Conservation (phyloP, 64 coral and sea anemone species). For the Montipora sp. region DNA sequence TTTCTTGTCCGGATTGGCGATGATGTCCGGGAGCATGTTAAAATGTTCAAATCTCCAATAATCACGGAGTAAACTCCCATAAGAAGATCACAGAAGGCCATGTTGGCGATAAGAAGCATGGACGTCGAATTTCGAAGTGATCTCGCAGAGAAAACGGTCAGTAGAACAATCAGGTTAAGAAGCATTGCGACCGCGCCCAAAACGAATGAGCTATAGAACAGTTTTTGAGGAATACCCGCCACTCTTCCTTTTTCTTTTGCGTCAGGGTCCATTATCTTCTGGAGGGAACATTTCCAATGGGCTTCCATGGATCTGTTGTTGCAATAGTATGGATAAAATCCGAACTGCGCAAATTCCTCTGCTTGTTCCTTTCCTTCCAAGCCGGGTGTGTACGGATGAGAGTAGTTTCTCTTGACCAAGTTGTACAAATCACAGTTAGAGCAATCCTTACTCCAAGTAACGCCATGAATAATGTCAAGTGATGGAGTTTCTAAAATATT, state of each 20-base stretch:
- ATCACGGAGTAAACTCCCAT: constrained; percentile 51
- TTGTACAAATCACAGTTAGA: constrained; percentile 35
- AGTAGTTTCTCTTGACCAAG: not conserved
- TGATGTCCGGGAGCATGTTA: not conserved
- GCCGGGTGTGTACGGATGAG: not conserved
- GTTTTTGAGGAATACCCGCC: constrained; percentile 12
- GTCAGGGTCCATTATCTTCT: too few species aligned
- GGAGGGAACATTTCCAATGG: not conserved
- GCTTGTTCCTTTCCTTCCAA: not conserved
- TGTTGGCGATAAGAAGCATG: constrained; percentile 58
- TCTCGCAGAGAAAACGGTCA: constrained; percentile 22
- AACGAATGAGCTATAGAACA: constrained; percentile 48
- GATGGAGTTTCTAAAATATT: constrained; percentile 36
- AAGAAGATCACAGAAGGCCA: constrained; percentile 5
- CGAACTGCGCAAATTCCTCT: not conserved
- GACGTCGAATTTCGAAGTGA: constrained; percentile 51
- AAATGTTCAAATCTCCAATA: constrained; percentile 60
- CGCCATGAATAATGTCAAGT: not conserved
- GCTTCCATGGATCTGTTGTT: not conserved
- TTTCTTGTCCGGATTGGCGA: not conserved
- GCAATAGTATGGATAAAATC: constrained; percentile 19
- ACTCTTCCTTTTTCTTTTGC: not conserved
- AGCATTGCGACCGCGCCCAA: constrained; percentile 43
- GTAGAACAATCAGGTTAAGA: constrained; percentile 34
- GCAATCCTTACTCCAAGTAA: constrained; percentile 48